Conservation (phyloP, 2,797 vertebrate species). For the Acipenser transmontanus region DNA sequence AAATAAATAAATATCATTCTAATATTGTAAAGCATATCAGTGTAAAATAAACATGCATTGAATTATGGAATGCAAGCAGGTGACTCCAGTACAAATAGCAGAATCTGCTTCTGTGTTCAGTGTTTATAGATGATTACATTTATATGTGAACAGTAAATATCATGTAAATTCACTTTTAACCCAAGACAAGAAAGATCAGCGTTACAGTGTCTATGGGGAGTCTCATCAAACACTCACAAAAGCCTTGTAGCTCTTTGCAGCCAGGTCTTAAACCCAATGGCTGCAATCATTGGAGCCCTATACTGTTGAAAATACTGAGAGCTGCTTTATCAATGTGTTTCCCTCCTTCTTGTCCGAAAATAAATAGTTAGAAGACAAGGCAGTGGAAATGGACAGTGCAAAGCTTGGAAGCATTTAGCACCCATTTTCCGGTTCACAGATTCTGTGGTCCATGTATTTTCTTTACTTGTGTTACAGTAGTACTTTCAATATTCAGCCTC, state of each 20-base stretch:
- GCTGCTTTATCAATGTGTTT: background rate
- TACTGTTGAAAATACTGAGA: background rate
- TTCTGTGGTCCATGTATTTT: no score
- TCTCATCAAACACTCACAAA: background rate
- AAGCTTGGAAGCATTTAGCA: no score
- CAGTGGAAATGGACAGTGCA: no score
- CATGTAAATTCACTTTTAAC: background rate
- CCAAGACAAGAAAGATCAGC: background rate
- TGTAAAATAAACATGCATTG: background rate
- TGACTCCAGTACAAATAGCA: background rate
- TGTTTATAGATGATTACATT: slow-evolving; percentile 1
- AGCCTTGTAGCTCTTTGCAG: background rate
- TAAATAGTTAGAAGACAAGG: no score
- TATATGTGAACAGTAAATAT: background rate
- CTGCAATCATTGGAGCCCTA: background rate
- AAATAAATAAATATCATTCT: background rate
- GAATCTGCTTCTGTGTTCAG: background rate
- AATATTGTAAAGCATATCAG: background rate
- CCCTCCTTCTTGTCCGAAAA: no score
- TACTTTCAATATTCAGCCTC: no score
- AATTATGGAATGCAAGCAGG: background rate
- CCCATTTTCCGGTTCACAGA: no score
- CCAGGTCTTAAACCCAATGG: background rate
- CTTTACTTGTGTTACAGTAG: no score
- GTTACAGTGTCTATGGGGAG: background rate